Conservation (phyloP, 2,888 invertebrate genomes). For the Parochlus steinenii region DNA sequence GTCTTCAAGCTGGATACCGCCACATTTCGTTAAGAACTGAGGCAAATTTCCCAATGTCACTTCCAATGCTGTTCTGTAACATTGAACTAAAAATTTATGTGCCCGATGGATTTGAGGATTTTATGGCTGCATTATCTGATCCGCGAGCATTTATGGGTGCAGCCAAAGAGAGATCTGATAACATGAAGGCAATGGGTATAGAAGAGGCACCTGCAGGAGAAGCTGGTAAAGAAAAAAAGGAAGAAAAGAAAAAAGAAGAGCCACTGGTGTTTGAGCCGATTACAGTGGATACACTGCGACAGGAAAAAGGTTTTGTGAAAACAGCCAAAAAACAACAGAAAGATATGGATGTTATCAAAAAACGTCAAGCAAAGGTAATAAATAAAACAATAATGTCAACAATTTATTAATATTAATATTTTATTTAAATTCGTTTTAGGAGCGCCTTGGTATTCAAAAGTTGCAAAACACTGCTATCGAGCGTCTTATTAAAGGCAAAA, state of each 20-base stretch:
- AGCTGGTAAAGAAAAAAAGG: slow-evolving; percentile 51
- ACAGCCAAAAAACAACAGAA: slow-evolving; percentile 90
- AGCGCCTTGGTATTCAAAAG: slow-evolving; percentile 79
- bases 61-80: slow-evolving; percentile 98
- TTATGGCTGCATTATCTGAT: slow-evolving; percentile 95
- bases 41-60: slow-evolving; percentile 96
- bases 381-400: too few relatives aligned
- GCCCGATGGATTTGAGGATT: slow-evolving; percentile 96
- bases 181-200: slow-evolving; percentile 91
- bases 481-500: slow-evolving; percentile 85
- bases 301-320: slow-evolving; percentile 85
- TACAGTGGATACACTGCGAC: slow-evolving; percentile 68
- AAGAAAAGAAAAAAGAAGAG: slow-evolving; percentile 44
- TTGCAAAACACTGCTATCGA: slow-evolving; percentile 81
- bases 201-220: slow-evolving; percentile 54
- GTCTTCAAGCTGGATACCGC: slow-evolving; percentile 91
- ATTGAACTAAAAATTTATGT: slow-evolving; percentile 99
- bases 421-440: too few relatives aligned
- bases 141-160: slow-evolving; percentile 83
- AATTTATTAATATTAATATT: too few relatives aligned
- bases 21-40: slow-evolving; percentile 96
- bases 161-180: slow-evolving; percentile 71
- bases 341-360: slow-evolving; percentile 79
- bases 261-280: slow-evolving; percentile 76
- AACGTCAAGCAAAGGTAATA: slow-evolving; percentile 88